These are phyloP conservation scores for Okamejei kenojei DNA, from an alignment of 2,797 vertebrate species.

Conservation along the genomic window DNA sequence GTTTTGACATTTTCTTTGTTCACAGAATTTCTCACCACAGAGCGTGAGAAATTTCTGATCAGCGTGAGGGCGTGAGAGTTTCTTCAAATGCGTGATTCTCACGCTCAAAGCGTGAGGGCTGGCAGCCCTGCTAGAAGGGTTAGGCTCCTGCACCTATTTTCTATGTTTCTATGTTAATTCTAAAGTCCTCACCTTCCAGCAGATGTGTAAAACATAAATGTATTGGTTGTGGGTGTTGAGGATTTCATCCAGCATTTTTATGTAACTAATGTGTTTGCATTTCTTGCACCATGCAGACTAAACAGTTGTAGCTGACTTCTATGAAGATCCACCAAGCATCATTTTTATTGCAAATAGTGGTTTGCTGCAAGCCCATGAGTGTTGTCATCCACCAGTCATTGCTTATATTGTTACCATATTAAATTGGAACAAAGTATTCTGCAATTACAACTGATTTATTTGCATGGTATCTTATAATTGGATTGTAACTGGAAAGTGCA, in stretches of 20 bases:
- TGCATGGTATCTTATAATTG: constrained; percentile 1
- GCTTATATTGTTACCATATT: neutral
- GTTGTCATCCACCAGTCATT: too few species aligned
- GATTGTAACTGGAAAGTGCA: neutral
- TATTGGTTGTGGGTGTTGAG: neutral
- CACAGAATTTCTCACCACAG: too few species aligned
- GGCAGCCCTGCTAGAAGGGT: too few species aligned
- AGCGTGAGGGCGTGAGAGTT: too few species aligned
- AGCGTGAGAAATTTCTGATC: too few species aligned
- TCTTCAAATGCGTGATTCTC: too few species aligned
- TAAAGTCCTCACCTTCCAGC: neutral
- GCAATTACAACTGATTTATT: neutral
- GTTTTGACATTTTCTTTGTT: too few species aligned
- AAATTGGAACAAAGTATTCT: neutral
- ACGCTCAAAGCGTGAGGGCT: too few species aligned
- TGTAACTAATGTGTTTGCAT: neutral
- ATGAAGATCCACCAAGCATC: neutral
- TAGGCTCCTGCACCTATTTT: too few species aligned
- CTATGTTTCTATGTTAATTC: neutral
- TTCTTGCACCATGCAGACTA: neutral
- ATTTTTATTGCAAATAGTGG: neutral
- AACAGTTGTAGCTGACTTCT: neutral
- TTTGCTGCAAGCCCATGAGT: neutral
- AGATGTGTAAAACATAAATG: neutral
- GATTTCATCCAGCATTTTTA: neutral